Percentiles rank a stretch among this genome's conserved stretches.
Evolutionary conservation across 2,888 invertebrate genomes (phyloP).

Genomic region (Leptinotarsa haldemani): DNA sequence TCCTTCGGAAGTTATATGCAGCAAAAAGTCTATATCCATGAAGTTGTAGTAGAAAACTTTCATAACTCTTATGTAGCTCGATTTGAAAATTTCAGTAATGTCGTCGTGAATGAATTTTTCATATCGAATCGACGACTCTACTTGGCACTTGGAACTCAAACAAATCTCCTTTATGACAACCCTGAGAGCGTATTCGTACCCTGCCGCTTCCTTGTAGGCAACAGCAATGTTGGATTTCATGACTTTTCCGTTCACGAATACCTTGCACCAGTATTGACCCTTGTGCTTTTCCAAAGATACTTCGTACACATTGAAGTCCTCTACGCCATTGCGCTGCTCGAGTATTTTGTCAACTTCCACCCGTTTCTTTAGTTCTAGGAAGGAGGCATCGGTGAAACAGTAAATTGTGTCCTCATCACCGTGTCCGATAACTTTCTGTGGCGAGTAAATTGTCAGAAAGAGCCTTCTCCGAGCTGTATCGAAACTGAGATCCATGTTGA

Average conservation of each 20-base stretch:
- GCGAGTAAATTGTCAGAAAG: conserved; percentile 69
- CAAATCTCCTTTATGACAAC: conserved; percentile 57
- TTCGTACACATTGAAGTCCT: conserved; percentile 62
- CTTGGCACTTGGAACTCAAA: conserved; percentile 33
- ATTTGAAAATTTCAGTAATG: conserved; percentile 16
- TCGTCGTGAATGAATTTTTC: conserved; percentile 18
- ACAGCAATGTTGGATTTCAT: conserved; percentile 68
- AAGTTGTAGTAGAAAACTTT: conserved; percentile 66
- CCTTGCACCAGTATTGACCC: conserved; percentile 77
- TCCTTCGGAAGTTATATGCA: conserved; percentile 63
- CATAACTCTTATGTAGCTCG: conserved; percentile 64
- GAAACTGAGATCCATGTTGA: conserved; percentile 52
- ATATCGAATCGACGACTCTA: conserved; percentile 16
- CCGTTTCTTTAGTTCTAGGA: conserved; percentile 67
- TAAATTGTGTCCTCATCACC: conserved; percentile 68
- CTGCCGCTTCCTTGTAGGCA: conserved; percentile 62
- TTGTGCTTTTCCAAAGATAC: conserved; percentile 69
- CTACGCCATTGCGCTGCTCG: conserved; percentile 22
- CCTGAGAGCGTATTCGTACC: conserved; percentile 57
- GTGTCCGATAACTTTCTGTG: conserved; percentile 69
- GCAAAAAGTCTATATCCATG: conserved; percentile 60
- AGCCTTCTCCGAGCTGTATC: conserved; percentile 48
- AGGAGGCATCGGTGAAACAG: conserved; percentile 73
- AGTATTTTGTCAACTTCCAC: conserved; percentile 53
- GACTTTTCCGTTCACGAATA: conserved; percentile 64